Evolutionary conservation across 2,797 vertebrate species (phyloP), one percentile per base, ranked within the genome.

Genomic region (Platalea minor): DNA sequence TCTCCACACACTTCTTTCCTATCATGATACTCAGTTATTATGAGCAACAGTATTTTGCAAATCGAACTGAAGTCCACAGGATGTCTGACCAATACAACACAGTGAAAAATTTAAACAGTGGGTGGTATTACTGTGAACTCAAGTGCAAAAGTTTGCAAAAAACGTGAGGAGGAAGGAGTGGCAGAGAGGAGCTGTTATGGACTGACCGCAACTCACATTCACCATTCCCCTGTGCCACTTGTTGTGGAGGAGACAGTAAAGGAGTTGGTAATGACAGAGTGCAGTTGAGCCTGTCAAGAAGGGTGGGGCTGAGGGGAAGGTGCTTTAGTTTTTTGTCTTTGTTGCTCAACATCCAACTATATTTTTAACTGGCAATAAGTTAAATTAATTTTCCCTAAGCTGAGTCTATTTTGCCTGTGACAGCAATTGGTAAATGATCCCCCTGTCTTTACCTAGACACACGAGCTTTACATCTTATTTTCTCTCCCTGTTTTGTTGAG

Each of bases 261-360:
- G 15, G 17, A 85, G 13, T 25, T 21, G 17, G 31, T 43, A 64
- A 64, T 19, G 35, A 50, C 64, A 17, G 10, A n/a, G 1, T 56
- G 21, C 41, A 64, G 13, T 8, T 57, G 7, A 72, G 9, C 19
- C 14, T 64, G 20, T 26, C 35, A 33, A 14, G 25, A 72, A 35
- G 17, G 0, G 2, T 11, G 11, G 7, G 5, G 10, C 17, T 33
- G 15, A 16, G 7, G 18, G 5, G 5, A 29, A 35, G 6, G 3
- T 33, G 18, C 5, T 26, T 64, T 37, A 70, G 8, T 4, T 72
- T 78, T 80, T 41, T 35, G 25, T 50, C 29, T 41, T 48, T 33
- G 9, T 57, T 51, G 16, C 33, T 88, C 37, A 59, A 50, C 33
- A 45, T 13, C 10, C 7, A 45, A 16, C 23, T 65, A 4, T 25